Base-by-base conservation (phyloP, 1,140 invertebrate species). In the Drosophila repletoides region DNA sequence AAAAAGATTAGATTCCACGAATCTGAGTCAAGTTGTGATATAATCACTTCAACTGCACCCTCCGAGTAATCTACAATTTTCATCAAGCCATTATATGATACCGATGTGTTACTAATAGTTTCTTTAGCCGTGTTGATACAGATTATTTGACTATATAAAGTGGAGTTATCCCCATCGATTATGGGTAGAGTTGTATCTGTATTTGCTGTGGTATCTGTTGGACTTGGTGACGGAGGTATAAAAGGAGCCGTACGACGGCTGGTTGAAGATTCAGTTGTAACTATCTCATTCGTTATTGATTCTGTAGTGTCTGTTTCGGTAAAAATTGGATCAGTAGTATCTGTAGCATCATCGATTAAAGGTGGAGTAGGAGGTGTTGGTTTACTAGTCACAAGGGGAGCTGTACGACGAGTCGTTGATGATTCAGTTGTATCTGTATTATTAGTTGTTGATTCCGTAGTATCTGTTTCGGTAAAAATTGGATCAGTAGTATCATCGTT, bases 1-100 rank as follows among this genome's bases (percentile, higher is more conserved):
- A 72, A 79, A 33, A 75, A 80, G 5, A 71, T 22, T 0, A 80
- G 17, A 2, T 15, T 24, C 67, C 55, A 40, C 7, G 26, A 12
- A 0, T 31, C 3, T 2, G n/a, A 5, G 1, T n/a, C 5, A 1
- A 60, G 2, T 2, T 76, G 31, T 0, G 49, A 46, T 9, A 76
- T n/a, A 4, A 7, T 6, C 2, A 76, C 10, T 1, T 38, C 10
- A 1, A 66, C 10, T 6, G 7, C 26, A 5, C 9, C 14, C 5
- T 34, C 6, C 1, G 31, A 17, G 31, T 24, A 10, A 12, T 67
- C 19, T 21, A 29, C 9, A n/a, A 69, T 48, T 40, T 19, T 6
- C 0, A 76, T 34, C 1, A 7, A 7, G 10, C 49, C 61, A 15
- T 67, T 33, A 24, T 55, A 61, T 2, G n/a, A 1, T 14, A 66